phyloP scores from a whole-genome alignment of 2,797 vertebrate genomes.

The Falco rusticolus region DNA sequence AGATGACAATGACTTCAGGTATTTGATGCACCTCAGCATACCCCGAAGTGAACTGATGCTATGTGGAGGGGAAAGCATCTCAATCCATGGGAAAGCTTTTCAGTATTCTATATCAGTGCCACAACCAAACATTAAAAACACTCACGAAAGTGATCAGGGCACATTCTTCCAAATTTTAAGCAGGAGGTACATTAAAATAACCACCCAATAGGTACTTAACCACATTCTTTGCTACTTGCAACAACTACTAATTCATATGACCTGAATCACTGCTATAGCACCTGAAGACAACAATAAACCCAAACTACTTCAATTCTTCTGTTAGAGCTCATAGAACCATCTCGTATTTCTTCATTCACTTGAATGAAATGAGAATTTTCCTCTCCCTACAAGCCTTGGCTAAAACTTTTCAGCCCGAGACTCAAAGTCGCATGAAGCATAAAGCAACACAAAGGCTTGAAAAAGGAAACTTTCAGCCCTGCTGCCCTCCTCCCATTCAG shows the following conservation, averaged over 20 bases:
- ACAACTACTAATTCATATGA: not conserved
- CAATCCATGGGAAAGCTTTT: not conserved
- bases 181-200: not conserved
- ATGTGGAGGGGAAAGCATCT: rapidly evolving
- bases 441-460: not conserved
- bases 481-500: not conserved
- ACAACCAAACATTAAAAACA: not conserved
- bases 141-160: not conserved
- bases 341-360: not conserved
- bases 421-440: not conserved
- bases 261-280: not conserved
- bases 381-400: not conserved
- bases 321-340: not conserved
- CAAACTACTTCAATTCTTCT: not conserved
- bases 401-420: not conserved
- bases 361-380: not conserved
- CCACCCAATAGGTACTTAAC: not conserved
- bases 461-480: not conserved
- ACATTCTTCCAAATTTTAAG: not conserved
- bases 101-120: not conserved
- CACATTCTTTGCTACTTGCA: not conserved
- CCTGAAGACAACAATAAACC: not conserved
- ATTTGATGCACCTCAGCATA: not conserved
- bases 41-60: not conserved
- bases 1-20: not conserved